Evolutionary conservation across 1,140 invertebrate genomes (phyloP).

Genomic region (Meloidogyne exigua): DNA sequence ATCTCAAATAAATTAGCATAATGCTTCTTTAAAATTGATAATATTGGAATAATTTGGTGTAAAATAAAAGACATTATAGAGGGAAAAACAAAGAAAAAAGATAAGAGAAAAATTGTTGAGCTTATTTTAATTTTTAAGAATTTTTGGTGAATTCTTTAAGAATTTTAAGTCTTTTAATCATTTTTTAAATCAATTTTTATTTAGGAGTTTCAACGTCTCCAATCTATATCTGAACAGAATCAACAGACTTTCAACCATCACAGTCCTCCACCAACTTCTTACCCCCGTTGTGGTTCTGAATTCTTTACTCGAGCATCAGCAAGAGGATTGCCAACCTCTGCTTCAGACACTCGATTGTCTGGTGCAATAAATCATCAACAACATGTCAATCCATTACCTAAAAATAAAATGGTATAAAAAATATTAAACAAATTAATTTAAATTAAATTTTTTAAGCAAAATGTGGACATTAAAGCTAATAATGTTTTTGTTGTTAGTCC

Average conservation of each 20-base stretch:
- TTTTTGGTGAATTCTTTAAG: no score
- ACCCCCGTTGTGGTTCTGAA: slow-evolving; percentile 22
- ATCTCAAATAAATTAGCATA: slow-evolving; percentile 2
- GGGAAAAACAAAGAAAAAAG: not conserved
- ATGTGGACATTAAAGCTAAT: not conserved
- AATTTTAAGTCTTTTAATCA: no score
- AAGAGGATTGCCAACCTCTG: slow-evolving; percentile 18
- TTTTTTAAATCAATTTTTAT: not conserved
- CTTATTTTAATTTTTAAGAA: no score
- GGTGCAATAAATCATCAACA: not conserved
- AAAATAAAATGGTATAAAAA: slow-evolving; percentile 10
- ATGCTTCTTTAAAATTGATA: not conserved
- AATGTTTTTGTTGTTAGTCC: not conserved
- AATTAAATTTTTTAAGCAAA: not conserved
- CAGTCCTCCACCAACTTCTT: not conserved
- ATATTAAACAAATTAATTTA: not conserved
- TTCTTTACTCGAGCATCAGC: slow-evolving; percentile 23
- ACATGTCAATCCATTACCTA: not conserved
- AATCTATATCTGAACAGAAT: not conserved
- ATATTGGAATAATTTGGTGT: slow-evolving; percentile 6
- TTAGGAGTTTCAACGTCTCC: slow-evolving; percentile 17
- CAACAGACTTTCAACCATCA: not conserved
- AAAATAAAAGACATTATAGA: no score
- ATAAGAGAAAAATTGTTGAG: not conserved
- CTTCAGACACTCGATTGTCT: slow-evolving; percentile 17